Conservation (phyloP, 2,888 invertebrate genomes). For the Hirtodrosophila duncani region DNA sequence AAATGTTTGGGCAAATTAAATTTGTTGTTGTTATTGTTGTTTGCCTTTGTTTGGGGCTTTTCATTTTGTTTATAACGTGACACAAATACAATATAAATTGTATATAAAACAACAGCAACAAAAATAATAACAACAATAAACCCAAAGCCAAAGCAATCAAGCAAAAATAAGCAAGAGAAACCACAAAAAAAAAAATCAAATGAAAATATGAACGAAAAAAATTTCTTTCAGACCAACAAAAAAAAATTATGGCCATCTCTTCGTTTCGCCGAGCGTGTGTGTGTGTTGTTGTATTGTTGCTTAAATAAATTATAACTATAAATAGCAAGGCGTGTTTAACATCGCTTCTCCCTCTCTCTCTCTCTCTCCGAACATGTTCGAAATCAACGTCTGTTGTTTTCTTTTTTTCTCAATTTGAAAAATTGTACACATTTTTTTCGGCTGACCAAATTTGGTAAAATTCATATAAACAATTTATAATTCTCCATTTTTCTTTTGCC, state of each 20-base stretch:
- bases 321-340: conserved; percentile 66
- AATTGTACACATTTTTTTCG: conserved; percentile 18
- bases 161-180: not conserved
- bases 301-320: conserved; percentile 66
- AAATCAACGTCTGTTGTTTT: conserved; percentile 18
- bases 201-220: conserved; percentile 2
- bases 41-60: conserved; percentile 7
- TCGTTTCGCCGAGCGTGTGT: conserved; percentile 1
- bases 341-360: conserved; percentile 3
- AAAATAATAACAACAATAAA: too few relatives aligned
- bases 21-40: not conserved
- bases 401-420: conserved; percentile 34
- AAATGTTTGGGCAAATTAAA: conserved; percentile 36
- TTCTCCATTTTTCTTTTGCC: conserved; percentile 15
- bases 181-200: not conserved
- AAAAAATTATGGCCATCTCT: conserved; percentile 10
- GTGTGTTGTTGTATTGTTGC: conserved; percentile 23
- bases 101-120: not conserved
- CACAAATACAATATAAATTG: conserved; percentile 25
- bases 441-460: conserved; percentile 67
- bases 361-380: conserved; percentile 28
- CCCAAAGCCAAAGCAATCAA: too few relatives aligned
- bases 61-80: conserved; percentile 18
- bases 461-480: conserved; percentile 62
- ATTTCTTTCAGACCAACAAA: conserved; percentile 8